Conservation (phyloP, 2,797 vertebrate species). For the Diplodus sargus region DNA sequence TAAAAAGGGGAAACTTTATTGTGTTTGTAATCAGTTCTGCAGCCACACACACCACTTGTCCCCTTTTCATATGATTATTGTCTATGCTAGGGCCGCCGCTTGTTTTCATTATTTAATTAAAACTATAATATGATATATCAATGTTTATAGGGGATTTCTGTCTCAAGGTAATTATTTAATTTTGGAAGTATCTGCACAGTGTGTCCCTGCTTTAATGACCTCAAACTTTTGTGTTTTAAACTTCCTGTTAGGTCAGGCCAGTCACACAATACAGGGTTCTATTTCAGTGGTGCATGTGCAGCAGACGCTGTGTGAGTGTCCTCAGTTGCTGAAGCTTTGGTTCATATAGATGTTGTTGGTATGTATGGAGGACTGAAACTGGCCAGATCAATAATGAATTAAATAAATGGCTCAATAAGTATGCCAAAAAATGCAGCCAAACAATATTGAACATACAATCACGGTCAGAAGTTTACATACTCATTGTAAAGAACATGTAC, state of each 20-base stretch:
- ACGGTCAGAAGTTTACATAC: too few relatives aligned
- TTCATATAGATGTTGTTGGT: not conserved
- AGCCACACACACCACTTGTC: constrained; percentile 9
- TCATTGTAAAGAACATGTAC: too few relatives aligned
- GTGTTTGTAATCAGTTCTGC: constrained; percentile 42
- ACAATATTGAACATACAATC: too few relatives aligned
- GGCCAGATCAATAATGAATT: too few relatives aligned
- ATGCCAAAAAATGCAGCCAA: too few relatives aligned
- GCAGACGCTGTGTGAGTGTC: not conserved
- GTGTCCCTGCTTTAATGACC: not conserved
- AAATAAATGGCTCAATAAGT: too few relatives aligned
- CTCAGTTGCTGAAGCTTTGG: too few relatives aligned
- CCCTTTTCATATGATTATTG: constrained; percentile 7
- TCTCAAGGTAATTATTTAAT: constrained; percentile 37
- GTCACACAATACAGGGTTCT: constrained; percentile 7
- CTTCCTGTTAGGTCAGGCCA: constrained; percentile 4
- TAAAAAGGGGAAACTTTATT: constrained; percentile 48
- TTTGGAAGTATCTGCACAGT: constrained; percentile 13
- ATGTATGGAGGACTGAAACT: too few relatives aligned
- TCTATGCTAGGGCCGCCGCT: constrained; percentile 12
- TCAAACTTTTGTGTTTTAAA: constrained; percentile 24
- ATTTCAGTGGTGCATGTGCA: constrained; percentile 12
- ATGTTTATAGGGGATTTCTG: constrained; percentile 16
- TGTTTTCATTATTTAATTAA: constrained; percentile 62
- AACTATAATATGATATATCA: constrained; percentile 44